These are phyloP conservation scores for Ianthella basta DNA, from an alignment of 37 sponge, comb jelly and placozoan species.

Conservation along the genomic window DNA sequence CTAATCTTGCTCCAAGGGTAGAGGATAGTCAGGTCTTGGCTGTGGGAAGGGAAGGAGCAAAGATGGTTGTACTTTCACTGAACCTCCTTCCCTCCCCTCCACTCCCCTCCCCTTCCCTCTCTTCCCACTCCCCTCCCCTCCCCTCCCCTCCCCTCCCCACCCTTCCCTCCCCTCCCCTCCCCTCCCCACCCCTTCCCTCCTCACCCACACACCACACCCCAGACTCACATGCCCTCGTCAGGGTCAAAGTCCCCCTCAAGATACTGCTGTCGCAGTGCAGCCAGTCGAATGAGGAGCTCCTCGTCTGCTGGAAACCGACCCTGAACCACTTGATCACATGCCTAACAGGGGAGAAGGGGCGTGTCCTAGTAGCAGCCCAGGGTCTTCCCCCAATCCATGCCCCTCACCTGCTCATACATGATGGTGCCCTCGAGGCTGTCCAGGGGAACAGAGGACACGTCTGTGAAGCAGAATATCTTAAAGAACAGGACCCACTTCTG, in stretches of 20 bases:
- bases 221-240: constrained; percentile 61
- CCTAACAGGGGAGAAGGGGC: constrained; percentile 39
- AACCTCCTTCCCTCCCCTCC: neutral
- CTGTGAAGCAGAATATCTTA: constrained; percentile 83
- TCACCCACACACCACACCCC: neutral
- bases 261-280: constrained; percentile 84
- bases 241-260: constrained; percentile 75
- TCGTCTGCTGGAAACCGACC: constrained; percentile 69
- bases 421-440: constrained; percentile 85
- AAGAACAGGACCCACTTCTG: constrained; percentile 83
- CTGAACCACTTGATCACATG: constrained; percentile 73
- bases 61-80: neutral
- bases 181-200: too few species aligned
- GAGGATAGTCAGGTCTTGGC: constrained; percentile 64
- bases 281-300: constrained; percentile 72
- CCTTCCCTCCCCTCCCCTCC: too few species aligned
- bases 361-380: neutral
- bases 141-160: too few species aligned
- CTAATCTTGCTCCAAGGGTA: constrained; percentile 60
- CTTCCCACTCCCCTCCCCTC: neutral
- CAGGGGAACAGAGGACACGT: constrained; percentile 54
- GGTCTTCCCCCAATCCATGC: neutral
- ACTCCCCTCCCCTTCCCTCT: neutral
- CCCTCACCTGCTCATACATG: constrained; percentile 87
- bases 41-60: constrained; percentile 2